Evolutionary conservation across 2,113 vertebrate species (phyloP).

Genomic region (Cygnus atratus): DNA sequence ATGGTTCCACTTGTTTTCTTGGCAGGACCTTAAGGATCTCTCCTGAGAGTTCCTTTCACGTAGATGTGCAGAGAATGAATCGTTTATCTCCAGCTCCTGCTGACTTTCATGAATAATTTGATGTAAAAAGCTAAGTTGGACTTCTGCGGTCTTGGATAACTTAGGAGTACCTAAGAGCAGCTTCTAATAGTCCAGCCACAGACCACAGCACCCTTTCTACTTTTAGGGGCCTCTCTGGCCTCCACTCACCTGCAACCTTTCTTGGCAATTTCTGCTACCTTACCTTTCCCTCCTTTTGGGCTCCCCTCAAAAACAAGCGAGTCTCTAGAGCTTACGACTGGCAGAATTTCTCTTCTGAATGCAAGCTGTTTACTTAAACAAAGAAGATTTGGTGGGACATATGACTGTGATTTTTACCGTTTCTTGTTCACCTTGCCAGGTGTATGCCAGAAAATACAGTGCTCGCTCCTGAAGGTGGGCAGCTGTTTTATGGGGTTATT

Average conservation of each 20-base stretch:
- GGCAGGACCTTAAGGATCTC: slow-evolving; percentile 26
- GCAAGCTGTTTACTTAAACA: not conserved
- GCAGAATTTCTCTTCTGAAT: not conserved
- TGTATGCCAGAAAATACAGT: not conserved
- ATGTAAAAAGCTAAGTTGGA: slow-evolving; percentile 42
- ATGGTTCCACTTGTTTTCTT: slow-evolving; percentile 51
- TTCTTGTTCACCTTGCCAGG: not conserved
- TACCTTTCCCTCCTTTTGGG: not conserved
- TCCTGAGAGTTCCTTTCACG: slow-evolving; percentile 12
- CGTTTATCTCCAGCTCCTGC: slow-evolving; percentile 52
- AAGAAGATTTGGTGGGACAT: not conserved
- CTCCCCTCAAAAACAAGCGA: not conserved
- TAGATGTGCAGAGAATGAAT: slow-evolving; percentile 49
- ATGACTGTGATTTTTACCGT: not conserved
- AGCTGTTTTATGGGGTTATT: not conserved
- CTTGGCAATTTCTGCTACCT: not conserved
- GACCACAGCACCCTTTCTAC: not conserved
- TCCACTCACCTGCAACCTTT: not conserved
- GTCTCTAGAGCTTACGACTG: not conserved
- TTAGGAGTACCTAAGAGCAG: not conserved
- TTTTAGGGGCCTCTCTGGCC: not conserved
- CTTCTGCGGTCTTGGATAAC: not conserved
- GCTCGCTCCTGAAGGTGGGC: not conserved
- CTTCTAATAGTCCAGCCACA: slow-evolving; percentile 7
- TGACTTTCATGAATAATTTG: slow-evolving; percentile 67